Conservation (phyloP, 2,888 invertebrate species). For the Watsonalla cultraria region DNA sequence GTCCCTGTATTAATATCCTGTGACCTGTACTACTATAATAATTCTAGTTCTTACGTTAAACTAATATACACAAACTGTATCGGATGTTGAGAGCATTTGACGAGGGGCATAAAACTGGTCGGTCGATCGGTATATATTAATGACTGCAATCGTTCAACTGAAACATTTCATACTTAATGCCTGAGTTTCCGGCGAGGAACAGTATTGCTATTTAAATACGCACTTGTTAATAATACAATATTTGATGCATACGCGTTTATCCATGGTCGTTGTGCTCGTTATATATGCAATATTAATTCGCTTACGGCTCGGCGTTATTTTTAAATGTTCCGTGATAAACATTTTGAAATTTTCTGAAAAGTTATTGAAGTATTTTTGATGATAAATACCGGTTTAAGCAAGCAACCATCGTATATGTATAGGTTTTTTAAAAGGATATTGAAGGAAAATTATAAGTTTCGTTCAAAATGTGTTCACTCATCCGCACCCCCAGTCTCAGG, state of each 20-base stretch:
- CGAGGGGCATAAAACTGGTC: background rate
- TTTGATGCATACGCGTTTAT: slow-evolving; percentile 47
- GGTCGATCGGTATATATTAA: slow-evolving; percentile 15
- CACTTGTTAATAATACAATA: slow-evolving; percentile 41
- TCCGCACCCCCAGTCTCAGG: background rate
- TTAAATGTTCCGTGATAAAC: slow-evolving; percentile 39
- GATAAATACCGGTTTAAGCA: too few species aligned
- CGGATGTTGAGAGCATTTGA: background rate
- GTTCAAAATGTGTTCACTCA: background rate
- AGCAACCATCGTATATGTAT: too few species aligned
- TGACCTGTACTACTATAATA: too few species aligned
- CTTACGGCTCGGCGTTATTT: slow-evolving; percentile 41
- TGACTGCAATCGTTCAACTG: slow-evolving; percentile 32
- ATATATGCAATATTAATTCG: slow-evolving; percentile 58
- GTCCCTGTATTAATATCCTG: too few species aligned
- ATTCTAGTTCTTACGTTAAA: too few species aligned
- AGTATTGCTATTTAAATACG: slow-evolving; percentile 51
- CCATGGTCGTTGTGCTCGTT: slow-evolving; percentile 39
- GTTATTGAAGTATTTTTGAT: too few species aligned
- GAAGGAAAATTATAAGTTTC: too few species aligned
- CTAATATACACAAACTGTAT: background rate
- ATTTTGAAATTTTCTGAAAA: slow-evolving; percentile 5
- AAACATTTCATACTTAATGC: slow-evolving; percentile 19
- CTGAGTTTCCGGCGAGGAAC: slow-evolving; percentile 31
- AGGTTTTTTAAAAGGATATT: too few species aligned